Conservation (phyloP, 2,888 invertebrate species). For the Desoria tigrina region DNA sequence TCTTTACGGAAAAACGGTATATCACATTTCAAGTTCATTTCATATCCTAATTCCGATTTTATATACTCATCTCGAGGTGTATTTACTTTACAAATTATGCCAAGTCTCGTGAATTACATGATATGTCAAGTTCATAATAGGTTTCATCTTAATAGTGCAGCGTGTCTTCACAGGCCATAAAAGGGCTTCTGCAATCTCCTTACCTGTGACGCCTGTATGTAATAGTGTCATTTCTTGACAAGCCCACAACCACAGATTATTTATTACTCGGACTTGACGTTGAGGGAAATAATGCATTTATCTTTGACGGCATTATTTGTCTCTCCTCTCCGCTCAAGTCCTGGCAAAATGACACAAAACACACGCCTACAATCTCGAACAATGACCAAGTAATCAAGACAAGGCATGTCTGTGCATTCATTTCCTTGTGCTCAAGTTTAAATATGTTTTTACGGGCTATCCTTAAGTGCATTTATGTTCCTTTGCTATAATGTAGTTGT, state of each 20-base stretch:
- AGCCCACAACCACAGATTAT: slow-evolving; percentile 22
- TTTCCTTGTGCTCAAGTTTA: not conserved
- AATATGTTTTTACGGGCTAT: too few relatives aligned
- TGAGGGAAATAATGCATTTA: slow-evolving; percentile 29
- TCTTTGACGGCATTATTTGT: slow-evolving; percentile 35
- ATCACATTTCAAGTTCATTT: too few relatives aligned
- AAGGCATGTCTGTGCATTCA: slow-evolving; percentile 7
- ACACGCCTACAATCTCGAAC: slow-evolving; percentile 34
- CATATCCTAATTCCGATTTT: too few relatives aligned
- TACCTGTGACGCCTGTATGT: slow-evolving; percentile 3
- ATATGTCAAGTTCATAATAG: too few relatives aligned
- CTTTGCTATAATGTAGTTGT: too few relatives aligned
- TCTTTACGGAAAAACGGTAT: too few relatives aligned
- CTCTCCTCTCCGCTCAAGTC: slow-evolving; percentile 6
- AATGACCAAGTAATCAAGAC: slow-evolving; percentile 19
- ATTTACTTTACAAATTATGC: too few relatives aligned
- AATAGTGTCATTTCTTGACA: slow-evolving; percentile 29
- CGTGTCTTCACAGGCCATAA: slow-evolving; percentile 1
- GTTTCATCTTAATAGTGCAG: not conserved
- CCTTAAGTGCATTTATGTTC: too few relatives aligned
- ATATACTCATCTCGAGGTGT: too few relatives aligned
- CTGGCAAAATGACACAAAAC: slow-evolving; percentile 33
- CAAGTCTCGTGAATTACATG: too few relatives aligned
- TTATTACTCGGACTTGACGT: slow-evolving; percentile 21
- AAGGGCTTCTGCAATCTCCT: not conserved